A percentile compares a stretch with the other conserved stretches of the same genome.
Conservation (phyloP, 2,797 vertebrate genomes). For the Myotis planiceps region DNA sequence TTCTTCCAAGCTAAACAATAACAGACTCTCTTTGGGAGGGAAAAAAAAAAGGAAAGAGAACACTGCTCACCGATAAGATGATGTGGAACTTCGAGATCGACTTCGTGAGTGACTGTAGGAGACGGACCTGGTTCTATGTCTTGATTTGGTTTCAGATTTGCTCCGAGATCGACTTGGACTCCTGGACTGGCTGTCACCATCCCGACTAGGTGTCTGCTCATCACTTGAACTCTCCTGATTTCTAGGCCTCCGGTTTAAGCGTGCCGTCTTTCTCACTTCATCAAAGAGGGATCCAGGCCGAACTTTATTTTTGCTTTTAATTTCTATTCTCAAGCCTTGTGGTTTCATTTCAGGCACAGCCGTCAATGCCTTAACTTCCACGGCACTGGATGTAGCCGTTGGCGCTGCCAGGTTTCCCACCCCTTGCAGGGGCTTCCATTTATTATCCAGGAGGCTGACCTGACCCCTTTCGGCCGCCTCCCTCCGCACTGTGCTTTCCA, state of each 20-base stretch:
- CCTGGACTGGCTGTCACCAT: conserved; percentile 86
- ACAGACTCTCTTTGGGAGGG: neutral
- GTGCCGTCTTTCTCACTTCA: conserved; percentile 96
- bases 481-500: conserved; percentile 79
- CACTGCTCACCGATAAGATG: conserved; percentile 91
- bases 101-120: conserved; percentile 94
- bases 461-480: conserved; percentile 71
- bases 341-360: conserved; percentile 84
- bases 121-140: conserved; percentile 89
- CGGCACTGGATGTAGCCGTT: neutral
- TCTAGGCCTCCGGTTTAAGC: conserved; percentile 95
- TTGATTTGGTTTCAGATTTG: conserved; percentile 92
- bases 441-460: conserved; percentile 85
- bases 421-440: conserved; percentile 96
- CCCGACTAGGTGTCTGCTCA: conserved; percentile 90
- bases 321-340: conserved; percentile 95
- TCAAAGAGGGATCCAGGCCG: conserved; percentile 98
- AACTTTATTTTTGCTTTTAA: conserved; percentile 95
- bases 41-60: neutral
- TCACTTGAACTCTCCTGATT: conserved; percentile 98
- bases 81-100: conserved; percentile 92
- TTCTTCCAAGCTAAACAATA: neutral
- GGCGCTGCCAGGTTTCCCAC: conserved; percentile 83
- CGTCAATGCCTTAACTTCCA: conserved; percentile 75
- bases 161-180: conserved; percentile 89